Evolutionary conservation across 2,113 vertebrate species (phyloP), one percentile per base, ranked within the genome.

Genomic region (Xiphophorus couchianus): DNA sequence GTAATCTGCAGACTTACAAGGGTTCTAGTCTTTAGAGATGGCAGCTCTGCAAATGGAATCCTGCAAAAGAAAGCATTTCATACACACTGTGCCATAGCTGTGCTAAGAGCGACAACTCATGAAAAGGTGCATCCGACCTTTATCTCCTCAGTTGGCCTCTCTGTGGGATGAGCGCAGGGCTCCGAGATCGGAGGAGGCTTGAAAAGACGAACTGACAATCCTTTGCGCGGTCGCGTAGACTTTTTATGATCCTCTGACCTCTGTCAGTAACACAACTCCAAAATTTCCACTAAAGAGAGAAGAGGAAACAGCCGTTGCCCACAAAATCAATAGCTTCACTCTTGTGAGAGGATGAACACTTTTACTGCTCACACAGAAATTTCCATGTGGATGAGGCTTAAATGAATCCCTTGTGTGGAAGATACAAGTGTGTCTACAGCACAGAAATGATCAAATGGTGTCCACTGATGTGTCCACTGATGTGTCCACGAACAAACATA

Each of bases 301-400:
- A 67, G 66, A 82, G 73, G 81, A 92, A 78, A 88, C 78, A 78
- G 72, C 9, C 25, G 48, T 81, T 83, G 76, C 87, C 77, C 83
- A 90, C 71, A 64, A 86, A 90, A 93, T 91, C 88, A 73, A 91
- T 93, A 89, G 29, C 71, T 84, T 84, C 62, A 84, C 82, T 86
- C 85, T 76, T 74, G 30, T 28, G 63, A 86, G 82, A 75, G 69
- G 76, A 84, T 80, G 74, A 86, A 89, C 71, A 69, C 63, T 77
- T 80, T 86, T 42, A 73, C 48, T 63, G 81, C 62, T 78, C 79
- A 79, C 74, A 81, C 29, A 78, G 66, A 78, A 29, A 74, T 81
- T 7, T 82, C 15, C 69, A 51, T 61, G 66, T 61, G 66, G 27
- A 62, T 77, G 28, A 17, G 35, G 27, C 31, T 44, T 54, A 74